A percentile compares a stretch with the other conserved stretches of the same genome.
phyloP scores from a whole-genome alignment of 2,113 vertebrate species.

The Dipodomys spectabilis region DNA sequence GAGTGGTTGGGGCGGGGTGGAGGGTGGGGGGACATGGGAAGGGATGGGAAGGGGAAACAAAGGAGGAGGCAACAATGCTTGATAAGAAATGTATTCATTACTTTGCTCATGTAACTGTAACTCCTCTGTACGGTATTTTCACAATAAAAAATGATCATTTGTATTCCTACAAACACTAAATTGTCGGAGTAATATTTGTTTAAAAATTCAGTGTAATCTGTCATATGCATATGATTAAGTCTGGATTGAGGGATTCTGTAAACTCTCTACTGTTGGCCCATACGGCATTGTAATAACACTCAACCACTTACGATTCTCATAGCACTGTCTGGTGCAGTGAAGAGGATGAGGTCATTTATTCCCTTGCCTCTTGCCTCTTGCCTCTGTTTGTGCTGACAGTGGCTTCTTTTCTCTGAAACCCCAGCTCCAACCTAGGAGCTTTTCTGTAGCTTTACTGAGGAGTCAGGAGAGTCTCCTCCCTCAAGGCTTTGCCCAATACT shows the following conservation, averaged over 20 bases:
- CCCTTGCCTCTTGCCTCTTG: neutral
- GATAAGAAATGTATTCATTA: no score
- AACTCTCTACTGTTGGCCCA: neutral
- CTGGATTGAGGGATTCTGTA: neutral
- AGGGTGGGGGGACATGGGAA: no score
- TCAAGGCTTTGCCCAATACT: no score
- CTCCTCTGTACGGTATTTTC: no score
- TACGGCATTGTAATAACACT: slow-evolving; percentile 20
- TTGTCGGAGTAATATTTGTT: neutral
- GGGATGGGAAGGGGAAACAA: no score
- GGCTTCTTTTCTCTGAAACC: neutral
- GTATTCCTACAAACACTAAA: neutral
- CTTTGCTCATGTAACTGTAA: no score
- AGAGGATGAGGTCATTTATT: neutral
- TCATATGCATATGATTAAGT: neutral
- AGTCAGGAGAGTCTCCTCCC: neutral
- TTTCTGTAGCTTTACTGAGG: neutral
- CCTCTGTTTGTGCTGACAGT: neutral
- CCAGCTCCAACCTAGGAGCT: neutral
- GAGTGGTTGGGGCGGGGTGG: no score
- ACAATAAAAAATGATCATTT: neutral
- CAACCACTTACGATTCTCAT: neutral
- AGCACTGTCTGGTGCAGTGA: neutral
- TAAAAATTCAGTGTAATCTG: neutral
- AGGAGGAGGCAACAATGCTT: no score